These are phyloP conservation scores for Mystacornis crossleyi DNA, from an alignment of 2,113 vertebrate genomes.

Conservation along the genomic window DNA sequence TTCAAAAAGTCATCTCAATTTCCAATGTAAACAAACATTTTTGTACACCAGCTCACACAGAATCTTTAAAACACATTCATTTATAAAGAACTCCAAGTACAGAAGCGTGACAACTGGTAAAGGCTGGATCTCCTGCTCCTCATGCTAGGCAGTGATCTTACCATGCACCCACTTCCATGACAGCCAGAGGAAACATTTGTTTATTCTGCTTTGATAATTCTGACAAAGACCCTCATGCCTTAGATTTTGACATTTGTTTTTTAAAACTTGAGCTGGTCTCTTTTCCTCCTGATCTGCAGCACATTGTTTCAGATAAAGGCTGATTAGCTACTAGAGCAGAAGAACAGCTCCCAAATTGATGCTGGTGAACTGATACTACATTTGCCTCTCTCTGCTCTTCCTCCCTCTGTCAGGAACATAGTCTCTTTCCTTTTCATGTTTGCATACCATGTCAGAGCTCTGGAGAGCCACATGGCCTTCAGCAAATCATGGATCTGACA, in stretches of 20 bases:
- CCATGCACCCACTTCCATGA: neutral
- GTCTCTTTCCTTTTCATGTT: neutral
- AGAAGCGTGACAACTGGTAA: neutral
- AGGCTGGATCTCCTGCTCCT: neutral
- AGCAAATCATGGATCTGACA: neutral
- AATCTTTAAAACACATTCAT: neutral
- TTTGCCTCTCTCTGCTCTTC: neutral
- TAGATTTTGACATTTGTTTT: neutral
- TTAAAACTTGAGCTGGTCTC: neutral
- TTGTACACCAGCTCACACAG: neutral
- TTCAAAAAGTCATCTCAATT: neutral
- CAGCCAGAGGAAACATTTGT: conserved; percentile 3
- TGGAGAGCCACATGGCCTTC: neutral
- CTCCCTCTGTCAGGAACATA: neutral
- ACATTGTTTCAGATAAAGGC: neutral
- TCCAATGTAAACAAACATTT: neutral
- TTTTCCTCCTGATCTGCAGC: neutral
- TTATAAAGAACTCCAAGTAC: neutral
- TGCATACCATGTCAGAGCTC: neutral
- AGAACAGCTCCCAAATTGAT: neutral
- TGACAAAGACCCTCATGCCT: neutral
- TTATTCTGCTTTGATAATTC: conserved; percentile 27
- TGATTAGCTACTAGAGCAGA: neutral
- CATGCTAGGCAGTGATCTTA: neutral
- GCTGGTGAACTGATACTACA: neutral